Percentiles rank a stretch among this genome's conserved stretches.
phyloP scores from a whole-genome alignment of 2,797 vertebrate species.

The Saxicola maurus region DNA sequence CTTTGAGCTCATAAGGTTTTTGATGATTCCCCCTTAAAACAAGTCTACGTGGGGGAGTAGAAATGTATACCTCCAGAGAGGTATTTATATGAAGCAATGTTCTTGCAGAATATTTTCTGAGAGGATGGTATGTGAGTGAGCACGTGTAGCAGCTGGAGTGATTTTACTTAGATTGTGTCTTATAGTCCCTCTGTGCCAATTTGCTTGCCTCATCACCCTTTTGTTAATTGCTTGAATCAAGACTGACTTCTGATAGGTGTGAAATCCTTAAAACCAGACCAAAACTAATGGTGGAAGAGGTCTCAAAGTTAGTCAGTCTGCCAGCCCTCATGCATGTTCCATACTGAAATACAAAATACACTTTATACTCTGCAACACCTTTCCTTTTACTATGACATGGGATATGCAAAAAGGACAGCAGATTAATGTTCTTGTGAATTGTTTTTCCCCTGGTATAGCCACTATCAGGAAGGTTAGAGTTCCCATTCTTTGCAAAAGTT shows the following conservation, averaged over 20 bases:
- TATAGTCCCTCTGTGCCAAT: constrained; percentile 27
- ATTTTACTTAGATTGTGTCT: constrained; percentile 6
- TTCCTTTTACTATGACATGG: background rate
- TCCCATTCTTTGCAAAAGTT: background rate
- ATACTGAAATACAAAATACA: background rate
- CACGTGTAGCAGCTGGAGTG: background rate
- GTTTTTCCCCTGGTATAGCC: background rate
- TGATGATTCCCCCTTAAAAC: background rate
- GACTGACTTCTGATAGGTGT: background rate
- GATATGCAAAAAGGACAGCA: background rate
- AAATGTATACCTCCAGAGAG: background rate
- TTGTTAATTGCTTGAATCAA: constrained; percentile 21
- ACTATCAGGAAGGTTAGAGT: background rate
- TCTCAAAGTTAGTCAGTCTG: background rate
- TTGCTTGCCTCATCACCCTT: constrained; percentile 13
- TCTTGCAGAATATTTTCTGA: background rate
- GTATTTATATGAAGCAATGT: background rate
- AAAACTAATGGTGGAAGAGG: background rate
- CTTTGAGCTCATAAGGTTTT: background rate
- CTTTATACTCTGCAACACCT: background rate
- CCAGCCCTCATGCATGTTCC: background rate
- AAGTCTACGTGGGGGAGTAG: background rate
- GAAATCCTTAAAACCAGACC: background rate
- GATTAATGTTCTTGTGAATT: background rate
- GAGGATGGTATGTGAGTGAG: background rate